phyloP scores from a whole-genome alignment of 2,797 vertebrate species.

The Buphagus erythrorhynchus region DNA sequence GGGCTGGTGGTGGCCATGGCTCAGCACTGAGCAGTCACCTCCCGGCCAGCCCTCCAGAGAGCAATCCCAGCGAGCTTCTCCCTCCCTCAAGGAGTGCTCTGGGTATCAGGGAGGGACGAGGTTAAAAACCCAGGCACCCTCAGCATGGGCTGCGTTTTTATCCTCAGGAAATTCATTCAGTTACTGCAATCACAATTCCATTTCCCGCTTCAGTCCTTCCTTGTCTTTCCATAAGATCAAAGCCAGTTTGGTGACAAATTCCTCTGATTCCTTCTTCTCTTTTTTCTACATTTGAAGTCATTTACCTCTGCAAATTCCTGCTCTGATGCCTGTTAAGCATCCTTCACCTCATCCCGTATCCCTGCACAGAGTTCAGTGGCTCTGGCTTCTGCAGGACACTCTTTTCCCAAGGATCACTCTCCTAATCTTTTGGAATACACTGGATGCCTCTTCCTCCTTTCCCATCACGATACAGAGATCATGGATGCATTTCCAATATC shows the following conservation, averaged over 20 bases:
- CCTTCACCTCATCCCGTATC: fast-evolving
- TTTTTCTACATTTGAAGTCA: background rate
- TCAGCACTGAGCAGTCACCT: fast-evolving
- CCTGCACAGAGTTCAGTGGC: background rate
- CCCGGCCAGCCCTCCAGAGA: fast-evolving
- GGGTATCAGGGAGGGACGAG: background rate
- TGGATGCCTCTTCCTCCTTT: background rate
- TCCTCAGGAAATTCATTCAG: background rate
- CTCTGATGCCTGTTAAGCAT: fast-evolving
- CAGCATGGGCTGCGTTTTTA: background rate
- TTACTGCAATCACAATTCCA: background rate
- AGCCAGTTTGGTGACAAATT: background rate
- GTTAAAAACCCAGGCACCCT: background rate
- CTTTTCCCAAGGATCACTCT: background rate
- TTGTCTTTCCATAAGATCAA: background rate
- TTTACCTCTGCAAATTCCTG: background rate
- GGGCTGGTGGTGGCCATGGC: fast-evolving
- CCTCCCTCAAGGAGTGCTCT: background rate
- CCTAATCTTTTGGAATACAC: fast-evolving
- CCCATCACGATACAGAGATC: background rate
- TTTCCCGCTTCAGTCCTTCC: background rate
- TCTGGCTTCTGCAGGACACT: background rate
- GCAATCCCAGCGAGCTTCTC: background rate
- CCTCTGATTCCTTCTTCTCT: background rate
- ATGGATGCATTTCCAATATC: background rate